Evolutionary conservation across 2,797 vertebrate genomes (phyloP), one percentile per base, ranked within the genome.

Genomic region (Cirrhinus molitorella): DNA sequence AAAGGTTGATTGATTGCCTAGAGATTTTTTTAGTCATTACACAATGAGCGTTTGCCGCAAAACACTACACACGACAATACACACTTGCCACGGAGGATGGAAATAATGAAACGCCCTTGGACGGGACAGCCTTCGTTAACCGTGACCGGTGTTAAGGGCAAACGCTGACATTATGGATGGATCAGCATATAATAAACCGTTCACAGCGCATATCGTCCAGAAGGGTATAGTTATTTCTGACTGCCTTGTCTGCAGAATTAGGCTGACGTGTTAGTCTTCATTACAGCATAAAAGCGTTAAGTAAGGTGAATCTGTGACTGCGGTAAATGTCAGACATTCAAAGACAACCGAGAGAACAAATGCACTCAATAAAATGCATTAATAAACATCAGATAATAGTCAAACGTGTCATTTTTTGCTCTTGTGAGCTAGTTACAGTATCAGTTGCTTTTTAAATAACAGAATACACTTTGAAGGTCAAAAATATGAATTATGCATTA

Each of bases 1-100:
- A 94, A 94, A 93, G 90, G 90, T 88, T 95, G 95, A 95, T 94
- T 94, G 95, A 95, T 94, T 95, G 91, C 92, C 90, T 92, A 81
- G 73, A 90, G 91, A 94, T 94, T 83, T 91, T 88, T 91, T 89
- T 89, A 80, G 91, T 92, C 94, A 92, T 76, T 85, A 89, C 88
- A 80, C 84, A 83, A 86, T 86, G 86, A 91, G 89, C 85, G 89
- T 91, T 92, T 89, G 74, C 71, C 76, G 68, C 88, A 75, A 91
- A 92, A 91, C 87, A 80, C 86, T 85, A 79, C 59, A 85, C 88
- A 87, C 90, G 90, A 92, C 88, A 94, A 91, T 88, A 90, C 92
- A 91, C 88, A 88, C 89, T 92, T 92, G 88, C 91, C 93, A 93
- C 83, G 85, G 80, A 83, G 90, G 89, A 90, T 85, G 84, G 76